Evolutionary conservation across 2,113 vertebrate genomes (phyloP), one percentile per base, ranked within the genome.

Genomic region (Odocoileus hemionus): DNA sequence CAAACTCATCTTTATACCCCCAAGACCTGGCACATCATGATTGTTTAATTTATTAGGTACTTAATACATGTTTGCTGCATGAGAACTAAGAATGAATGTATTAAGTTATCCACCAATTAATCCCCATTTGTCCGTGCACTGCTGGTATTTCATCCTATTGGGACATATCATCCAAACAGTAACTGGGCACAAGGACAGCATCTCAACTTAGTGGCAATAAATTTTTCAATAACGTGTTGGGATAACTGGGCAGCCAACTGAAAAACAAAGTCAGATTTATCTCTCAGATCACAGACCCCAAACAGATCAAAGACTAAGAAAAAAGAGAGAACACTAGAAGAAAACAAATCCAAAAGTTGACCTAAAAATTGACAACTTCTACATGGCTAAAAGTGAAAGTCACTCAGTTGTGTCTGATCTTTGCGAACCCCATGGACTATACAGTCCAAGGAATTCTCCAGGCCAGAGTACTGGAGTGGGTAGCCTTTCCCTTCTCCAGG

Each of bases 281-380:
- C 4, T 58, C 80, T 87, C 57, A 91, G 84, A 43, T 93, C 36
- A 70, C 2, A 97, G 60, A 89, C 15, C 36, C 23, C n/a, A 61
- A 92, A 87, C 0, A 9, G 58, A 80, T 26, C 54, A 82, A 87
- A 96, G 15, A 93, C 47, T 64, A 26, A 79, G n/a, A 30, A 88
- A n/a, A n/a, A 39, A 21, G 15, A 55, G 43, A 61, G 3, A 28
- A 8, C 36, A 30, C 17, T 23, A 89, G 21, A 91, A 39, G 58
- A 70, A 95, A 93, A 58, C 5, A 95, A 97, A 94, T 78, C 11
- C 88, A 94, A 94, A 96, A 70, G 28, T 23, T 39, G 36, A 76
- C 6, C 55, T 94, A 86, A 83, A 88, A 94, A 45, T 0, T n/a
- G 11, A 64, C 94, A 79, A 95, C 3, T 76, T 80, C 13, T 55